Evolutionary conservation across 2,113 vertebrate species (phyloP), one percentile per base, ranked within the genome.

Genomic region (Austrofundulus limnaeus): DNA sequence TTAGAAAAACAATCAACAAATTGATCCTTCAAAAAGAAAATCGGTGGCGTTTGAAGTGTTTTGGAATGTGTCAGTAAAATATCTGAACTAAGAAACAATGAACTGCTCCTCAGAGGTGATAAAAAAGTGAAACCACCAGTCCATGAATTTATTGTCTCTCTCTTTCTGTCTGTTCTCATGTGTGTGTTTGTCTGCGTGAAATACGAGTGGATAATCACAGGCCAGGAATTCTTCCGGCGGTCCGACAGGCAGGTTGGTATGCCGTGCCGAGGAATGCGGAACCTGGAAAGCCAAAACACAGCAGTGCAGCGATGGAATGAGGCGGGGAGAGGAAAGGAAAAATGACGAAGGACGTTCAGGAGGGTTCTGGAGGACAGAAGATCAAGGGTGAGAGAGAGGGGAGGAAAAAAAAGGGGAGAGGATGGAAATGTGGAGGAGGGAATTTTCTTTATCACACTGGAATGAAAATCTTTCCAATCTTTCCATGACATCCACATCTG

Each of bases 131-230:
- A 61, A 64, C 48, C 65, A 2, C 57, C 41, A 43, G 56, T 61
- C 37, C 50, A 46, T 61, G 72, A 75, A 89, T 90, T 86, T 86
- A 86, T 78, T 64, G 64, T 55, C 17, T 65, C 57, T 65, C 57
- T 28, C 1, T 14, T 53, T 28, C 2, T 14, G 17, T 52, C 19
- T 62, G 49, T 66, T 39, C 43, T 62, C 48, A 20, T 42, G 65
- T 45, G 70, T 60, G 51, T 45, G 28, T 51, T 37, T 42, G 66
- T 46, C 67, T 50, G 41, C 67, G 75, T 82, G 84, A 87, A 90
- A 88, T 85, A 85, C 65, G 80, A 89, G 84, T 64, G 70, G 73
- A 81, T 88, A 85, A 88, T 87, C 72, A 75, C 81, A 78, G 83
- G 75, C 56, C 62, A 53, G 74, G 72, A 85, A 87, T 85, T 82